Base-by-base conservation (phyloP, 2,888 invertebrate genomes). In the Chrysomela aeneicollis region DNA sequence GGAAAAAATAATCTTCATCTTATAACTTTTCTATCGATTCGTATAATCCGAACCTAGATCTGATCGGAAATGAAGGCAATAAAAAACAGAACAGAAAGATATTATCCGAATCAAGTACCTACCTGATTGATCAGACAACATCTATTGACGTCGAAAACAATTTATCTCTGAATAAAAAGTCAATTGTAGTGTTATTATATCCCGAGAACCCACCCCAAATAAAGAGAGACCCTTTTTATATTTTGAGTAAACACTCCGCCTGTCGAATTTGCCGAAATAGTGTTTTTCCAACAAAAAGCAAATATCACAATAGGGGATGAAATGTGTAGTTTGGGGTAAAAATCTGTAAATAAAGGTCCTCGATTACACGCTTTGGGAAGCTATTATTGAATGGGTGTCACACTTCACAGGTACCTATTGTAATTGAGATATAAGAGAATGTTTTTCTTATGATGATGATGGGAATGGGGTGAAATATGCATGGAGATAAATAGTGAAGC, bases 171-270 rank as follows among this genome's bases (percentile, higher is more conserved):
- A 46, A 46, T 26, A 15, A 1, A 46, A 9, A 57, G 22, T 76
- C 78, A 77, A 74, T 76, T 71, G 74, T 70, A 73, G 69, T 70
- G 73, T 77, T 76, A 75, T 77, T 76, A 72, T 68, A 67, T 62
- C 68, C 66, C 67, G 62, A 62, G 53, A 62, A 55, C 65, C 69
- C 72, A 73, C 74, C 73, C 71, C 68, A 72, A 71, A 74, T 64
- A 69, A 68, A 64, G 68, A 68, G 55, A 63, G 61, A 72, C 73
- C 75, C 77, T 79, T 78, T 78, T 77, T 76, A 76, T 80, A 77
- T 78, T 78, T 79, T 78, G 75, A 75, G 80, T 81, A 81, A 81
- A 81, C 80, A 81, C 74, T 72, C 77, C 81, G 79, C 81, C 81
- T 71, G 74, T 74, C 72, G 77, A 78, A 78, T 81, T 78, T 78